Conservation (phyloP, 2,797 vertebrate genomes). For the Ciconia nigra region DNA sequence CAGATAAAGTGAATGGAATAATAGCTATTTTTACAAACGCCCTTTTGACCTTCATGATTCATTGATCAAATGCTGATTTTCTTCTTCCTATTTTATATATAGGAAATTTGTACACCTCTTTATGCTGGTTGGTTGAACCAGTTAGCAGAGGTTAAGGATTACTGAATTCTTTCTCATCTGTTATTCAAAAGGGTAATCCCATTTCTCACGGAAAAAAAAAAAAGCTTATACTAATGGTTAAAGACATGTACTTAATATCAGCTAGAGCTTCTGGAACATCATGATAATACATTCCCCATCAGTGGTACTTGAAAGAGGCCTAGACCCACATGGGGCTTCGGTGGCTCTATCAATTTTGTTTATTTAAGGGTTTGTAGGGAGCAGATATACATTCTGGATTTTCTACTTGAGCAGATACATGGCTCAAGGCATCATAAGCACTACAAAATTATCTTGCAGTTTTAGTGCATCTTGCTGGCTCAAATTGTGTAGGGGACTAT, state of each 20-base stretch:
- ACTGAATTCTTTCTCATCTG: not conserved
- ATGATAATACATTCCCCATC: not conserved
- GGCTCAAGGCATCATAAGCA: not conserved
- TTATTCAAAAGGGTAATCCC: not conserved
- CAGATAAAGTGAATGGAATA: not conserved
- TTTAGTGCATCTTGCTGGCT: not conserved
- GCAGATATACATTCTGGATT: not conserved
- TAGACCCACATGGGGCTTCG: not conserved
- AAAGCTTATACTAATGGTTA: not conserved
- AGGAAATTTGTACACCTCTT: not conserved
- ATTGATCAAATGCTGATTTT: not conserved
- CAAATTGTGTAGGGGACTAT: not conserved
- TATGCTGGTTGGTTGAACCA: not conserved
- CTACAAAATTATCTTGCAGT: not conserved
- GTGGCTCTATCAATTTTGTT: not conserved
- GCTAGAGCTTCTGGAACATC: not conserved
- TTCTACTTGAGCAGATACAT: not conserved
- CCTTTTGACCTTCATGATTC: not conserved
- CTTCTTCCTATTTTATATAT: not conserved
- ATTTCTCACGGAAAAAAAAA: not conserved
- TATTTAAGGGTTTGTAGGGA: not conserved
- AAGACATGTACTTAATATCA: not conserved
- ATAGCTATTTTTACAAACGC: not conserved
- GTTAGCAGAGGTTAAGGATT: not conserved
- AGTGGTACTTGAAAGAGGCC: not conserved